Evolutionary conservation across 2,797 vertebrate species (phyloP), one percentile per base, ranked within the genome.

Genomic region (Catostomus latipinnis): DNA sequence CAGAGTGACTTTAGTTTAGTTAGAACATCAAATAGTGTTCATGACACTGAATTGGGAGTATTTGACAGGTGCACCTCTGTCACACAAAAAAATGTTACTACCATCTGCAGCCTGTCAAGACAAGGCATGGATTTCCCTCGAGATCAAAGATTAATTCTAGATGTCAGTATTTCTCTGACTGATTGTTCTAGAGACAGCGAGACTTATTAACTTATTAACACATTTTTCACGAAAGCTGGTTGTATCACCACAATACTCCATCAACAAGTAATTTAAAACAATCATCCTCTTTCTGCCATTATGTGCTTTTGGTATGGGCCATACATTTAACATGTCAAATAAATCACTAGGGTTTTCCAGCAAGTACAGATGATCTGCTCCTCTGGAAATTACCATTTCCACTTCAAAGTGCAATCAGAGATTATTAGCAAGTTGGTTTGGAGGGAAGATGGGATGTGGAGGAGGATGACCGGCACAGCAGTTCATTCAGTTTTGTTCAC

Each of bases 331-430:
- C 61, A 77, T 71, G 61, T 54, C 81, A 65, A 9, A 66, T 18
- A 7, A 78, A 63, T 81, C 43, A 48, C 48, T 58, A 18, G 34
- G 34, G 50, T 74, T 48, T 78, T 76, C 49, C 48, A 71, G 66
- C 57, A 71, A 85, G 79, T 74, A 62, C 76, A 81, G 75, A 88
- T 84, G 78, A 58, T 81, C 81, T 67, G 66, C 83, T 76, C 34
- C 81, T 80, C 84, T 86, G 87, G 88, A 91, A 86, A 88, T 90
- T 88, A 34, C 34, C 34, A 90, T 87, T 90, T 90, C 73, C 84
- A 90, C 90, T 92, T 93, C 91, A 93, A 92, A 92, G 92, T 82
- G 80, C 78, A 88, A 88, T 34, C 34, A 34, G 34, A 34, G 34
- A 34, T 34, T 34, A 34, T 34, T 34, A 34, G 34, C 34, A 34